A percentile compares a stretch with the other conserved stretches of the same genome.
Conservation (phyloP, 2,113 vertebrate species). For the Ciconia stormi region DNA sequence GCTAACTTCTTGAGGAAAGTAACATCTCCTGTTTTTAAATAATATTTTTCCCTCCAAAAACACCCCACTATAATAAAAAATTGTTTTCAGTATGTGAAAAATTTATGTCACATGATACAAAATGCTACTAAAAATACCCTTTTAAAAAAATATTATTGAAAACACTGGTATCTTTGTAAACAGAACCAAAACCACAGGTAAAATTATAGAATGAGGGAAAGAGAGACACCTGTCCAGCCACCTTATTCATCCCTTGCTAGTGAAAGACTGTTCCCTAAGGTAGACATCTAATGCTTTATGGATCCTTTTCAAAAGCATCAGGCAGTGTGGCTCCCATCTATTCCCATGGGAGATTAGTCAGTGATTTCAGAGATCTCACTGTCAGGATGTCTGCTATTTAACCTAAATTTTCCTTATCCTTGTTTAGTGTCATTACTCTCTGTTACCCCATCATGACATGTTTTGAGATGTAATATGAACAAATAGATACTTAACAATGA, state of each 20-base stretch:
- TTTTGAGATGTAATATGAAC: constrained; percentile 21
- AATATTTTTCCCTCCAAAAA: not conserved
- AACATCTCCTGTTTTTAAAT: not conserved
- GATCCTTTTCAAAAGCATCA: not conserved
- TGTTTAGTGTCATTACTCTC: not conserved
- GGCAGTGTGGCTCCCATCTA: not conserved
- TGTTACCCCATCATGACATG: not conserved
- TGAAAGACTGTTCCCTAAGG: not conserved
- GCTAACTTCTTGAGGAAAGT: not conserved
- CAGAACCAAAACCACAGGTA: not conserved
- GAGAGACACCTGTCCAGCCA: not conserved
- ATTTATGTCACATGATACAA: not conserved
- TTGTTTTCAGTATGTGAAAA: not conserved
- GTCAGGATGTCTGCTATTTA: not conserved
- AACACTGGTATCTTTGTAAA: not conserved
- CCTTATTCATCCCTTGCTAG: not conserved
- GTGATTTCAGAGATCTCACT: not conserved
- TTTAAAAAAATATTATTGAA: not conserved
- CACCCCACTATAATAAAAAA: not conserved
- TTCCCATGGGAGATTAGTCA: not conserved
- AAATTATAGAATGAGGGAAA: not conserved
- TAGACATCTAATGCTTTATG: not conserved
- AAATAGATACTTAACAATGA: not conserved
- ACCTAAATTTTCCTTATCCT: not conserved
- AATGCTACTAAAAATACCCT: not conserved